These are phyloP conservation scores for Lasioglossum marginatum DNA, from an alignment of 2,888 invertebrate species.

Conservation along the genomic window DNA sequence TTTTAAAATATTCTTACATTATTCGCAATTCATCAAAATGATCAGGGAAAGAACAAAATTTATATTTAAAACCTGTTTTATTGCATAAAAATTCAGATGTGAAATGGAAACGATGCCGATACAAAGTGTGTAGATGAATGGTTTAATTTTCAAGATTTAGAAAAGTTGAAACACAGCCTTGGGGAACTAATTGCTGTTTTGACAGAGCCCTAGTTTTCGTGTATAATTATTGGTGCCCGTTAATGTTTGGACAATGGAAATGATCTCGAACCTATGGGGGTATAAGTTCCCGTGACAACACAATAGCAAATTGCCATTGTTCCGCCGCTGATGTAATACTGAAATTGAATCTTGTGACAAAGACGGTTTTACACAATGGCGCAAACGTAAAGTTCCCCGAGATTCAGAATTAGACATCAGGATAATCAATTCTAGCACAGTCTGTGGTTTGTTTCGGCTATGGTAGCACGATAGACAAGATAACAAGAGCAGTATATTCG, in stretches of 20 bases:
- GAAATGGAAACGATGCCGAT: no score
- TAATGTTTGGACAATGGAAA: background rate
- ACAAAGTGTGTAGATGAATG: background rate
- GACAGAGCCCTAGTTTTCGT: background rate
- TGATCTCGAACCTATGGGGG: background rate
- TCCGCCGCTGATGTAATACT: background rate
- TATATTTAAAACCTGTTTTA: no score
- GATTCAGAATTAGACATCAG: conserved; percentile 27
- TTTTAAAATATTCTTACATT: no score
- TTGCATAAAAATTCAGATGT: no score
- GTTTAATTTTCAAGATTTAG: background rate
- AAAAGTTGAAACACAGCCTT: background rate
- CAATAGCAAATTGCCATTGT: background rate
- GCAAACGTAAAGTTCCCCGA: conserved; percentile 27
- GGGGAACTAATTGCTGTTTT: background rate
- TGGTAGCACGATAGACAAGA: conserved; percentile 29
- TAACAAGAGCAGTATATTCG: conserved; percentile 41
- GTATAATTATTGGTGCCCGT: background rate
- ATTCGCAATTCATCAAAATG: no score
- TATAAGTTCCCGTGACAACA: background rate
- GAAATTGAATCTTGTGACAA: conserved; percentile 28
- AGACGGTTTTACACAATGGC: conserved; percentile 17
- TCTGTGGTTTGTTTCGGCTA: conserved; percentile 7
- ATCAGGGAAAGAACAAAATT: no score
- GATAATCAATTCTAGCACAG: conserved; percentile 33